Base-by-base conservation (phyloP, 2,888 invertebrate species). In the Heliconius cydno region DNA sequence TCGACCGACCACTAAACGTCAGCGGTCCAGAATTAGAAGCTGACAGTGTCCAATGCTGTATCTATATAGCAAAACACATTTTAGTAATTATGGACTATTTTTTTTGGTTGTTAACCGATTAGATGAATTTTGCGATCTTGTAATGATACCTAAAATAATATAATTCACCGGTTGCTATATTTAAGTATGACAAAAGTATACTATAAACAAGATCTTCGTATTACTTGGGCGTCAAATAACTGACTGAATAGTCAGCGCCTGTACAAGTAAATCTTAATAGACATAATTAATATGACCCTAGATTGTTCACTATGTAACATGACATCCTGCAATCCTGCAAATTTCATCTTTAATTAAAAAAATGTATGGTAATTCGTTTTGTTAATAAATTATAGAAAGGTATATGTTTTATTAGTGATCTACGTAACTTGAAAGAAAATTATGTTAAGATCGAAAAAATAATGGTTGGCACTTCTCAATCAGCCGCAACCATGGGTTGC, bases 1-100 rank as follows among this genome's bases (percentile, higher is more conserved):
- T 90, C 91, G 89, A 87, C 87, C 90, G 88, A 87, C 88, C 84
- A 85, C 83, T 83, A 86, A 89, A 91, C 93, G 92, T 92, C 94
- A 93, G 89, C 82, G 84, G 86, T 88, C 90, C 93, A 85, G 87
- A 93, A 89, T 92, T 94, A 94, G 94, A 92, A 87, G 87, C 88
- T 86, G 91, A 88, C 88, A 86, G 88, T 88, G 90, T 90, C 90
- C 90, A 88, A 87, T 86, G 85, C 86, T 65, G 41, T 87, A 86
- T 87, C 87, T 87, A 84, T 86, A 85, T 85, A 85, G 85, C 85
- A 85, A 84, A 85, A 83, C 82, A 85, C 86, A 87, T 87, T 89
- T 86, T 85, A 87, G 85, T 70, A 70, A 41, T 70, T 70, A 70
- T 70, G 70, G 41, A 46, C 41, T 70, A 25, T 70, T 70, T 70